Percentiles rank a stretch among this genome's conserved stretches.
Conservation (phyloP, 1,140 invertebrate genomes). For the Drosophila obscura region DNA sequence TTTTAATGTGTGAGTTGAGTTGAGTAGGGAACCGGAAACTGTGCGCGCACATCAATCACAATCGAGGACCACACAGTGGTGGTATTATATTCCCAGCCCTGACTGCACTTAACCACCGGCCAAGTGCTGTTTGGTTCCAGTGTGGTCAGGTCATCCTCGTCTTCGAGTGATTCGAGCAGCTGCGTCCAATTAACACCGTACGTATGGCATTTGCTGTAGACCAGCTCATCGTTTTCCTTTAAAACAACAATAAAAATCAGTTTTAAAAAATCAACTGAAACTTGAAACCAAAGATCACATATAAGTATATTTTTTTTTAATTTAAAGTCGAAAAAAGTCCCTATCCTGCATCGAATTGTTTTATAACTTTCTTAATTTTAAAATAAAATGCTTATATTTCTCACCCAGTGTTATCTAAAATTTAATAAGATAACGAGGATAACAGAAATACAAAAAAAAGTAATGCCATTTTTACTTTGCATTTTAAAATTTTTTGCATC, state of each 20-base stretch:
- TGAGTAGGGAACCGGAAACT: neutral
- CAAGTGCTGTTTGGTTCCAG: slow-evolving; percentile 85
- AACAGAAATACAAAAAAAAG: too few species aligned
- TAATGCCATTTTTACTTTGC: too few species aligned
- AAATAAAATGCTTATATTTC: too few species aligned
- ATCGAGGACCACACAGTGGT: slow-evolving; percentile 89
- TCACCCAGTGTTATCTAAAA: too few species aligned
- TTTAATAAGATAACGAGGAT: too few species aligned
- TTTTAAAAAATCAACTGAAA: too few species aligned
- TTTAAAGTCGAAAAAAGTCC: too few species aligned
- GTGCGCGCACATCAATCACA: slow-evolving; percentile 90
- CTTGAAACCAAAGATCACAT: too few species aligned
- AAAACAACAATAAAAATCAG: slow-evolving; percentile 38
- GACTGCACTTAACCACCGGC: slow-evolving; percentile 87
- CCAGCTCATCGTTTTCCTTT: slow-evolving; percentile 84
- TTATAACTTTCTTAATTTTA: too few species aligned
- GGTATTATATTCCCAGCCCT: slow-evolving; percentile 93
- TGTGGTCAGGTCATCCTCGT: slow-evolving; percentile 56
- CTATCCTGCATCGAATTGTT: too few species aligned
- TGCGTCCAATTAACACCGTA: slow-evolving; percentile 90
- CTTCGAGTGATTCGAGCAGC: slow-evolving; percentile 76
- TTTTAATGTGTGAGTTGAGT: neutral
- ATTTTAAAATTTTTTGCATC: too few species aligned
- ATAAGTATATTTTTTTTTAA: too few species aligned
- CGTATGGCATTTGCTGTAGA: slow-evolving; percentile 87